Evolutionary conservation across 1,140 invertebrate genomes (phyloP).

Genomic region (Pachypeltis micranthus): DNA sequence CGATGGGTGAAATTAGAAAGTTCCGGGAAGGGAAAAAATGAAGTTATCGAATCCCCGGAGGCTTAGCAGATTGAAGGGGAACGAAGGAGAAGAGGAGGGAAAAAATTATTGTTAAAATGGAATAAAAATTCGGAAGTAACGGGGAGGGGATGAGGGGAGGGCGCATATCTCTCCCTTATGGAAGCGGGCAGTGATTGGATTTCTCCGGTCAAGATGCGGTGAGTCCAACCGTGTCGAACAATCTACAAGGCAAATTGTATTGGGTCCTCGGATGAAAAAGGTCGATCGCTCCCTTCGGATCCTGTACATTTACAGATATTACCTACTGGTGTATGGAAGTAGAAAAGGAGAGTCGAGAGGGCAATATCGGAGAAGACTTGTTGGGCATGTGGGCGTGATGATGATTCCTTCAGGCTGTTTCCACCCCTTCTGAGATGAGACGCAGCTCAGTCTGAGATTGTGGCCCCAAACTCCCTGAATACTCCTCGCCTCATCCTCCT

Average conservation of each 20-base stretch:
- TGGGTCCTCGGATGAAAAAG: neutral
- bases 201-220: slow-evolving; percentile 16
- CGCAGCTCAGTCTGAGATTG: too few relatives aligned
- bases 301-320: neutral
- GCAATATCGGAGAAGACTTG: too few relatives aligned
- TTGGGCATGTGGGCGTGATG: slow-evolving; percentile 5
- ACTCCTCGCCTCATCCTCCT: too few relatives aligned
- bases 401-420: neutral
- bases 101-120: neutral
- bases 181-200: slow-evolving; percentile 8
- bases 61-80: neutral
- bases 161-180: neutral
- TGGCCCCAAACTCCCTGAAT: too few relatives aligned
- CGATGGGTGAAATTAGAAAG: too few relatives aligned
- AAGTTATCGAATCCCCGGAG: neutral
- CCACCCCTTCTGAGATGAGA: too few relatives aligned
- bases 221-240: slow-evolving; percentile 11
- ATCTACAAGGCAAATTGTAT: slow-evolving; percentile 16
- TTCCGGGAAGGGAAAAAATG: too few relatives aligned
- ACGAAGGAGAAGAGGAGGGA: neutral
- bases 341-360: neutral
- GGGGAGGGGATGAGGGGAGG: neutral
- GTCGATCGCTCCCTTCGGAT: neutral
- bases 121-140: neutral
- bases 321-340: neutral